A percentile compares a stretch with the other conserved stretches of the same genome.
These are phyloP conservation scores for Drosophila subobscura DNA, from an alignment of 1,140 invertebrate genomes.

Conservation along the genomic window DNA sequence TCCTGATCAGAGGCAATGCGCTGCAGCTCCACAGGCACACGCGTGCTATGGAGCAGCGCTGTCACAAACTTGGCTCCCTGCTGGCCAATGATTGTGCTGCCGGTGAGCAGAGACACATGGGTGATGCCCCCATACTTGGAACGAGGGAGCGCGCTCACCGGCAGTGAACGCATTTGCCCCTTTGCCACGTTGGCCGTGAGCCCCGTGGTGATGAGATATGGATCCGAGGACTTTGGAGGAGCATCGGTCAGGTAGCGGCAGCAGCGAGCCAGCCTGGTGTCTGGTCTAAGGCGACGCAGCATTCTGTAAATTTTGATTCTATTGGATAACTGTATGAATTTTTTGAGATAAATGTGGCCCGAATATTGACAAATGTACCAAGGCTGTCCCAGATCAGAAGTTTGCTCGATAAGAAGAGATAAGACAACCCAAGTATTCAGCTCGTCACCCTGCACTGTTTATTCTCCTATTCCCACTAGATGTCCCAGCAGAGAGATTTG, in stretches of 20 bases:
- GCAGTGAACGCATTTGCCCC: conserved; percentile 6
- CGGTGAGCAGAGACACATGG: conserved; percentile 57
- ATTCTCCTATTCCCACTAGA: conserved; percentile 12
- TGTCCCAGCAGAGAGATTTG: conserved; percentile 58
- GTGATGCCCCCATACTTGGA: conserved; percentile 66
- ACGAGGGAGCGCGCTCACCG: conserved; percentile 42
- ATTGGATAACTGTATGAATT: not conserved
- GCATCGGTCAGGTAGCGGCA: not conserved
- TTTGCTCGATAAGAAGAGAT: no score
- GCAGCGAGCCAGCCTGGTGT: not conserved
- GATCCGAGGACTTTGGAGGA: no score
- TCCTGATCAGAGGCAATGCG: conserved; percentile 36
- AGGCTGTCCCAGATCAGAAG: not conserved
- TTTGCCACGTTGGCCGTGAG: conserved; percentile 27
- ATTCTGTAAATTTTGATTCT: conserved; percentile 10
- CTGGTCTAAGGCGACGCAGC: conserved; percentile 5
- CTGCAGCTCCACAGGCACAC: conserved; percentile 63
- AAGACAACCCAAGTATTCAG: no score
- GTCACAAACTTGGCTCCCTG: conserved; percentile 61
- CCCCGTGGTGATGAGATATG: no score
- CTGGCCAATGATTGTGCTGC: conserved; percentile 54
- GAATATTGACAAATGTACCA: not conserved
- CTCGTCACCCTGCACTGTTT: not conserved
- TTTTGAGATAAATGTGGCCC: not conserved
- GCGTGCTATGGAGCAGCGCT: conserved; percentile 50